A percentile compares a stretch with the other conserved stretches of the same genome.
These are phyloP conservation scores for Acanthornis magna DNA, from an alignment of 2,797 vertebrate species.

Conservation along the genomic window DNA sequence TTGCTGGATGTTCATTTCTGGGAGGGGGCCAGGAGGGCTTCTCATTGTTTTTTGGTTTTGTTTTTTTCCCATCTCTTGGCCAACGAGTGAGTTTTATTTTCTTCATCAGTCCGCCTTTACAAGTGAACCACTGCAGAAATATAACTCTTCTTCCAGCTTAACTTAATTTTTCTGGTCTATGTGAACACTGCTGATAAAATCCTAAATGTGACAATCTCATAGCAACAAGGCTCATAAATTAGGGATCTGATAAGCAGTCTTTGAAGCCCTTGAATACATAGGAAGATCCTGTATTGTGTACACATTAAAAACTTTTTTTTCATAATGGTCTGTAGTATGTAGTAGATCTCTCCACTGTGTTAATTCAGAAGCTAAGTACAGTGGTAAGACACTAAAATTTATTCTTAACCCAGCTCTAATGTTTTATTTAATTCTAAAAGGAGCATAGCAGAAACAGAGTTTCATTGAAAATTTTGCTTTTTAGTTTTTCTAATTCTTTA, in stretches of 20 bases:
- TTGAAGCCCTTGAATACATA: not conserved
- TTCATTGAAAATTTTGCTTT: not conserved
- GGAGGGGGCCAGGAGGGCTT: not conserved
- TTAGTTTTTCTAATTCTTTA: not conserved
- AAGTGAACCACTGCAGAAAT: not conserved
- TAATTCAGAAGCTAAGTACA: not conserved
- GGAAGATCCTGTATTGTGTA: not conserved
- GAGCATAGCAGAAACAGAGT: not conserved
- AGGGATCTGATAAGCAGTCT: not conserved
- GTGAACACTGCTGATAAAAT: not conserved
- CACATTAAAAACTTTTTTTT: not conserved
- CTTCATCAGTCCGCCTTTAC: not conserved
- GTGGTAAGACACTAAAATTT: not conserved
- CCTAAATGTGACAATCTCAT: not conserved
- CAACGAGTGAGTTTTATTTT: not conserved
- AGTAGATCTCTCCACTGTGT: not conserved
- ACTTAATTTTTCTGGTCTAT: not conserved
- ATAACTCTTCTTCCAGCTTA: not conserved
- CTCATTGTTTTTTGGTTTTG: not conserved
- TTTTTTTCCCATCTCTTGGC: not conserved
- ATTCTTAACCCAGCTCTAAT: not conserved
- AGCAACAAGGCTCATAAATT: not conserved
- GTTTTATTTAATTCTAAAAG: not conserved
- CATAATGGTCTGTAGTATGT: not conserved
- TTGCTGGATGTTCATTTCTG: not conserved